Evolutionary conservation across 2,113 vertebrate species (phyloP), one percentile per base, ranked within the genome.

Genomic region (Synchiropus splendidus): DNA sequence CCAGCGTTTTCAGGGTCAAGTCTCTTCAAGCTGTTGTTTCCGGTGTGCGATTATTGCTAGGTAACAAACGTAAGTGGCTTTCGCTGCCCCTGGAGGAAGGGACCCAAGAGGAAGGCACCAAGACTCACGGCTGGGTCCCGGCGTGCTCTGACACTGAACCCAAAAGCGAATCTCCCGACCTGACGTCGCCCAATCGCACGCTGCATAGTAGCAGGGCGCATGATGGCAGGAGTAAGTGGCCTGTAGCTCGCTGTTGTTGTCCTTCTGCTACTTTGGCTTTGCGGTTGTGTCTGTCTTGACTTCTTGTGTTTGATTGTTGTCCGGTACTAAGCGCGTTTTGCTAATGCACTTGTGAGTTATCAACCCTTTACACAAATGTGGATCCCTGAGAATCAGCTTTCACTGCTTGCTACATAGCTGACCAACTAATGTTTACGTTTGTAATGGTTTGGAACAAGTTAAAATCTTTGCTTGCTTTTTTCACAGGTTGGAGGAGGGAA

Each of bases 51-150:
- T 62, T 66, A 52, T 68, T 60, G 71, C 63, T 39, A 94, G 90
- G 88, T 78, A 91, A 88, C 84, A 95, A 90, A 72, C 88, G 90
- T 76, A 94, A 89, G 66, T 95, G 92, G 90, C 85, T 92, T 45
- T 91, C 89, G 6, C 84, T 95, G 51, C 83, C 87, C 44, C 79
- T 93, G 78, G 89, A 92, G 18, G 87, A 89, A 12, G 58, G 72
- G 31, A 83, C 84, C 60, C 68, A 77, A 57, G 89, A 89, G 15
- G 81, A 79, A 13, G 45, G 83, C 67, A 62, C 87, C 85, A 75
- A 85, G 83, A 78, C 39, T 59, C 56, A 39, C 58, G 68, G 67
- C 57, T 79, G 79, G 43, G 80, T 79, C 46, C 45, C 72, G 42
- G 14, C 56, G 1, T 44, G 30, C 53, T 51, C 41, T 14, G 63